Percentiles rank a stretch among this genome's conserved stretches.
Conservation (phyloP, 92 coral and sea anemone genomes). For the Ricordea florida region DNA sequence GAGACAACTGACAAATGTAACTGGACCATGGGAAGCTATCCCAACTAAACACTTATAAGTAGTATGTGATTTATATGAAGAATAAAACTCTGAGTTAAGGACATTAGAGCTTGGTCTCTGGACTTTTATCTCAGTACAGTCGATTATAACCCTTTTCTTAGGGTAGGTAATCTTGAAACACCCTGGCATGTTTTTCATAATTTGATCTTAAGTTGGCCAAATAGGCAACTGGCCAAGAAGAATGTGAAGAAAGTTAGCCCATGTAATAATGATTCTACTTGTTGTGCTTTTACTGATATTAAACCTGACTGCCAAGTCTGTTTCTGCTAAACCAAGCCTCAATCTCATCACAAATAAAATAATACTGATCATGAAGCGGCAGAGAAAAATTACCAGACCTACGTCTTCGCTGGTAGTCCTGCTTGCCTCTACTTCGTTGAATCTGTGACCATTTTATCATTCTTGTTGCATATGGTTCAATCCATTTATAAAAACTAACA, state of each 20-base stretch:
- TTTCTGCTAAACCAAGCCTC: constrained; percentile 19
- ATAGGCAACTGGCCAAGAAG: constrained; percentile 44
- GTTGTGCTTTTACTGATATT: constrained; percentile 12
- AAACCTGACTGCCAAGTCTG: constrained; percentile 38
- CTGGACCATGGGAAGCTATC: constrained; percentile 41
- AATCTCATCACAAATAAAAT: constrained; percentile 38
- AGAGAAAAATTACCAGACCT: constrained; percentile 26
- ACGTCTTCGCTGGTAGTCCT: constrained; percentile 13
- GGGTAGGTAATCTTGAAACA: constrained; percentile 11
- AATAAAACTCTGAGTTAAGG: constrained; percentile 39
- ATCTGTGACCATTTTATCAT: constrained; percentile 34
- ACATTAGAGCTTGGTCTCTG: constrained; percentile 50
- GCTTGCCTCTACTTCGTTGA: constrained; percentile 22
- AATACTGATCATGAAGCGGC: constrained; percentile 17
- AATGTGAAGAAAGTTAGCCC: constrained; percentile 25
- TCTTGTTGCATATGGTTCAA: constrained; percentile 22
- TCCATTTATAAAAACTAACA: constrained; percentile 34
- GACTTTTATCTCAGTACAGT: constrained; percentile 49
- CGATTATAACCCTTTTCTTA: constrained; percentile 32
- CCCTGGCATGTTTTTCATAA: constrained; percentile 12
- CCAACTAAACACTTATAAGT: constrained; percentile 37
- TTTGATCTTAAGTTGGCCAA: constrained; percentile 32
- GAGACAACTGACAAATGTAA: constrained; percentile 30
- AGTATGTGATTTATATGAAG: constrained; percentile 31
- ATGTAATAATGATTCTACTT: constrained; percentile 28